phyloP scores from a whole-genome alignment of 1,140 invertebrate species.

The Drosophila nasuta region DNA sequence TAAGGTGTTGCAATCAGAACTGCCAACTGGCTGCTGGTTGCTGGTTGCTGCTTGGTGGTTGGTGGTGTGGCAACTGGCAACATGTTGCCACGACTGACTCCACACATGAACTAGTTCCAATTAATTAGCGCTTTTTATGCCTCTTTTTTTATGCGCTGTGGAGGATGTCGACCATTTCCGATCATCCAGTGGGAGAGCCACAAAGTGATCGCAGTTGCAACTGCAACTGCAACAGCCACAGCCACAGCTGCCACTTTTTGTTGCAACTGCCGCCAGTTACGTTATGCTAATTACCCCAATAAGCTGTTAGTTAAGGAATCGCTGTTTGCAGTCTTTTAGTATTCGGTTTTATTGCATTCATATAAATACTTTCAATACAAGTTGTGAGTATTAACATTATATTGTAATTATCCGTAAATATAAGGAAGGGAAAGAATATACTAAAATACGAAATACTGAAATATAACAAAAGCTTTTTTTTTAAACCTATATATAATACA shows the following conservation, averaged over 20 bases:
- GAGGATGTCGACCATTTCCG: conserved; percentile 13
- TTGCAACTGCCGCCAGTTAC: not conserved
- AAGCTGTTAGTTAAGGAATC: too few relatives aligned
- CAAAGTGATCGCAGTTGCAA: not conserved
- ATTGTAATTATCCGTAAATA: too few relatives aligned
- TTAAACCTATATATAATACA: too few relatives aligned
- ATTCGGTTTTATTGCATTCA: too few relatives aligned
- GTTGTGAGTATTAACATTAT: too few relatives aligned
- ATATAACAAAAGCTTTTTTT: too few relatives aligned
- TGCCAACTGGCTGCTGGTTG: conserved; percentile 12
- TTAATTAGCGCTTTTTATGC: conserved; percentile 8
- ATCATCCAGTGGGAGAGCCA: not conserved
- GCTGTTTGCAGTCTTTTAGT: too few relatives aligned
- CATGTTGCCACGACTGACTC: conserved; percentile 12
- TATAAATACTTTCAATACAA: too few relatives aligned
- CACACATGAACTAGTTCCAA: conserved; percentile 12
- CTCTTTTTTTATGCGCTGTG: not conserved
- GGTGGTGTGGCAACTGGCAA: conserved; percentile 18
- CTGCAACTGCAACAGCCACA: not conserved
- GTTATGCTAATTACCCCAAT: not conserved
- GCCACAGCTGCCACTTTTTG: not conserved
- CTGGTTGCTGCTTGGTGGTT: conserved; percentile 24
- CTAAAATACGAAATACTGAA: too few relatives aligned
- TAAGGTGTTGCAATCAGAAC: conserved; percentile 47
- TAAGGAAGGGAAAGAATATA: too few relatives aligned